Conservation (phyloP, 2,888 invertebrate genomes). For the Trissolcus brochymenae region DNA sequence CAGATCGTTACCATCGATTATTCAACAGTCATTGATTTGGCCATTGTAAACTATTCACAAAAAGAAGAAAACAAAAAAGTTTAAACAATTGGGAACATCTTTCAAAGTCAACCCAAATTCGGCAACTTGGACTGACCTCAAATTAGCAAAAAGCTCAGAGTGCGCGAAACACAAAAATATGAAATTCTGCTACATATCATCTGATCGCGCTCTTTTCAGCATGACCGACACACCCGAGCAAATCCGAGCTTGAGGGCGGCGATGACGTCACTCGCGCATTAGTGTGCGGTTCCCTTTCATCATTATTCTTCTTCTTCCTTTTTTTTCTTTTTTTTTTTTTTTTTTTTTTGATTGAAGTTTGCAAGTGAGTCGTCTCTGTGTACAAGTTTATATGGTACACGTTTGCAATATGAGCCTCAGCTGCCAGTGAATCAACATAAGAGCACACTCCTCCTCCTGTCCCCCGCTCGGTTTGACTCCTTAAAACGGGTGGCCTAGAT, state of each 20-base stretch:
- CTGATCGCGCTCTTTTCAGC: constrained; percentile 15
- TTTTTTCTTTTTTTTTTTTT: constrained; percentile 15
- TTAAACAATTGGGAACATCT: no score
- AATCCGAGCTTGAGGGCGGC: constrained; percentile 19
- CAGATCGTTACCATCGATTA: no score
- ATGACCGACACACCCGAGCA: constrained; percentile 10
- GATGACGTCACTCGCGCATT: constrained; percentile 21
- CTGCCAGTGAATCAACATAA: constrained; percentile 37
- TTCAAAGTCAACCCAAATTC: no score
- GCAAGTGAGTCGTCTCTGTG: constrained; percentile 13
- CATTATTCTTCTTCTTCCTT: constrained; percentile 9
- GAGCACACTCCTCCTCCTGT: constrained; percentile 10
- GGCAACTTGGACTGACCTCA: no score
- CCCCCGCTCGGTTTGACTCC: not conserved
- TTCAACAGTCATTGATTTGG: no score
- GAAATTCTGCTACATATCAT: constrained; percentile 2
- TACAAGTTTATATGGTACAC: constrained; percentile 8
- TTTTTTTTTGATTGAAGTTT: constrained; percentile 33
- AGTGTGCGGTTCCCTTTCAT: constrained; percentile 9
- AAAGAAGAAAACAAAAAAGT: no score
- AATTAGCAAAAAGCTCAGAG: no score
- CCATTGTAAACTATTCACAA: no score
- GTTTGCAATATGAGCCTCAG: constrained; percentile 15
- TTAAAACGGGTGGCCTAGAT: constrained; percentile 54
- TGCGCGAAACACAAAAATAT: no score